Evolutionary conservation across 2,113 vertebrate genomes (phyloP).

Genomic region (Colaptes auratus): DNA sequence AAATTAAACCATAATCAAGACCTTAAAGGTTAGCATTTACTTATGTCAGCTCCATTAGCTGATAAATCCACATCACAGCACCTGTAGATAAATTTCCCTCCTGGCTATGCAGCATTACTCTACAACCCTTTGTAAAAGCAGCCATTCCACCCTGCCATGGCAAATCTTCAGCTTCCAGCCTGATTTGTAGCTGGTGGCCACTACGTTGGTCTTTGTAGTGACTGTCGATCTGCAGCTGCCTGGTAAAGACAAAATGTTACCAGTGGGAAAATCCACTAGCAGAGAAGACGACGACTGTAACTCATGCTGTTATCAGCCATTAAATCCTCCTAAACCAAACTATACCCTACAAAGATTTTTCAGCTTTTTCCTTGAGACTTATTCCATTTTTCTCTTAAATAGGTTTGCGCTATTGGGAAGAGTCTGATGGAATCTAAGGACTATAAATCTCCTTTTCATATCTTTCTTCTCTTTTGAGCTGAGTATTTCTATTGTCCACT

Average conservation of each 20-base stretch:
- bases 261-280: neutral
- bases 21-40: slow-evolving; percentile 7
- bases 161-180: neutral
- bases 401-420: neutral
- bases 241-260: neutral
- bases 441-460: neutral
- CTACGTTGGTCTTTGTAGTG: neutral
- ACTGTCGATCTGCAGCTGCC: neutral
- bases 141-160: fast-evolving
- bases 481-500: neutral
- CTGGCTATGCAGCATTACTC: neutral
- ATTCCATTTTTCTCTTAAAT: slow-evolving; percentile 39
- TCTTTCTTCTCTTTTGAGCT: neutral
- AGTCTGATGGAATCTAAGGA: neutral
- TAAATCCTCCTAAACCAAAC: neutral
- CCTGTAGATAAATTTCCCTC: neutral
- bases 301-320: neutral
- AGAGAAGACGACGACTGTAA: neutral
- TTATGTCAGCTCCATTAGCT: neutral
- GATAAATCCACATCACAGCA: neutral
- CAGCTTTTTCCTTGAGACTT: neutral
- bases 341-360: neutral
- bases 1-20: slow-evolving; percentile 25
- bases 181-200: neutral
- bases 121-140: neutral